Base-by-base conservation (phyloP, 2,888 invertebrate genomes). In the Tuberolachnus salignus region DNA sequence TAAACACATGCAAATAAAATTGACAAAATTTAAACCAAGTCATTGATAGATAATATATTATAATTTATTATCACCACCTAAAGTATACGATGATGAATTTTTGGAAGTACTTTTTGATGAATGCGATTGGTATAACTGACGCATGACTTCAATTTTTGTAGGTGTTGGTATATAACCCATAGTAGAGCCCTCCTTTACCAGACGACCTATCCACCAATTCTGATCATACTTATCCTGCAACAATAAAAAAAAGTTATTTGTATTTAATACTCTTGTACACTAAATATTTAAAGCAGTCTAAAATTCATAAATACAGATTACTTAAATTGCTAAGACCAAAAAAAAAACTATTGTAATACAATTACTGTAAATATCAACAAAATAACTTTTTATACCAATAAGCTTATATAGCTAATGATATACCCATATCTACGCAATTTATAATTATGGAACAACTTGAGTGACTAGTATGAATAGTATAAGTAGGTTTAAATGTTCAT, bases 121-220 rank as follows among this genome's bases (percentile, higher is more conserved):
- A 81, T 87, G 86, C 42, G 72, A 80, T 21, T 64, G 73, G 84
- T 88, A 88, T 88, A 93, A 93, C 85, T 93, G 90, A 85, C 97
- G 91, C 85, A 99, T 91, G 86, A 93, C 92, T 88, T 99, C 99
- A 87, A 99, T 89, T 90, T 99, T 99, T 87, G 95, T 95, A 84
- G 99, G 99, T 85, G 97, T 97, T 84, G 99, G 99, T 87, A 99
- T 98, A 90, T 99, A 99, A 84, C 99, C 98, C 86, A 99, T 94
- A 89, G 98, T 98, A 89, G 93, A 92, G 86, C 94, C 96, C 89
- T 98, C 98, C 88, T 96, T 96, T 87, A 99, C 99, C 87, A 98
- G 90, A 84, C 99, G 91, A 83, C 99, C 99, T 87, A 99, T 99
- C 99, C 99, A 99, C 99, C 99, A 99, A 90, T 99, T 98, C 91